Percentiles rank a stretch among this genome's conserved stretches.
These are phyloP conservation scores for Ceratosolen solmsi DNA, from an alignment of 1,140 invertebrate genomes.

Conservation along the genomic window DNA sequence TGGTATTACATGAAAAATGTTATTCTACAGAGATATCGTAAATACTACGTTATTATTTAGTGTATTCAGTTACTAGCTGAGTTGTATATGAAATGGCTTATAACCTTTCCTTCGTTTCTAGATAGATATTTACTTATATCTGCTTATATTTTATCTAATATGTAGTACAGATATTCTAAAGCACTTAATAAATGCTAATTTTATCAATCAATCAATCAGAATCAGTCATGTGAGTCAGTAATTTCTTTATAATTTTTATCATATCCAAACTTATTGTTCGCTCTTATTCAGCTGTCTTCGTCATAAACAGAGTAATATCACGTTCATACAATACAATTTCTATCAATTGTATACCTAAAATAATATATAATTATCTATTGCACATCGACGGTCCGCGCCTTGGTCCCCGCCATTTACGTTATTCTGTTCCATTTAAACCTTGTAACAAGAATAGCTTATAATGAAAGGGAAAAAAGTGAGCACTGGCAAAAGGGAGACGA, in stretches of 20 bases:
- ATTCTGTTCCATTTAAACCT: constrained; percentile 18
- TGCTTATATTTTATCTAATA: constrained; percentile 1
- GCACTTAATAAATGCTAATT: constrained; percentile 47
- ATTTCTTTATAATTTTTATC: constrained; percentile 13
- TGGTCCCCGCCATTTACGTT: neutral
- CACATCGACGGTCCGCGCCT: neutral
- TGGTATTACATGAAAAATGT: neutral
- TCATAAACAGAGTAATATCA: constrained; percentile 29
- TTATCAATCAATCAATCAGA: constrained; percentile 46
- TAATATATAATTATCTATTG: constrained; percentile 43
- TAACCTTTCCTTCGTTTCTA: neutral
- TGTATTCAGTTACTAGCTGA: neutral
- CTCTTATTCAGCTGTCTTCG: constrained; percentile 44
- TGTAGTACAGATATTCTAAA: constrained; percentile 16
- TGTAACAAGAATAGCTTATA: neutral
- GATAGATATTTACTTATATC: neutral
- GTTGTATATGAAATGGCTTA: neutral
- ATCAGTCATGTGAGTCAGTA: constrained; percentile 27
- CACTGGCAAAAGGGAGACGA: too few species aligned
- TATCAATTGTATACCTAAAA: constrained; percentile 42
- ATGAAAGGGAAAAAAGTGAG: too few species aligned
- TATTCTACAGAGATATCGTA: neutral
- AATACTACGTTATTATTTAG: too few species aligned
- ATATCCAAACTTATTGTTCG: constrained; percentile 5
- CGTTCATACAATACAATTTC: constrained; percentile 39